These are phyloP conservation scores for Crocallis elinguaria DNA, from an alignment of 2,888 invertebrate species.

Conservation along the genomic window DNA sequence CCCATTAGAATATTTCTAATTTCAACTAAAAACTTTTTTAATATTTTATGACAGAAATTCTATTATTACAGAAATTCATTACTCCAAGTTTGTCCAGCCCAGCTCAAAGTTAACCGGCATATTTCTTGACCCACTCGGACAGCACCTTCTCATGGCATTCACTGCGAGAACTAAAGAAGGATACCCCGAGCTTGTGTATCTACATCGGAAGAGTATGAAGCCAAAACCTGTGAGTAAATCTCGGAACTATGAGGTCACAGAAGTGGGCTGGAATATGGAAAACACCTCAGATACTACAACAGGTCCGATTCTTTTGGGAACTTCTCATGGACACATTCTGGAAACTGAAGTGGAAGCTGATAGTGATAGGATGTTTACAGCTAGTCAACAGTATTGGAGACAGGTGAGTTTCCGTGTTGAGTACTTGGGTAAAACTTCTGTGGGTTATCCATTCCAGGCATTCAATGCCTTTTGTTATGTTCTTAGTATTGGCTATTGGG, in stretches of 20 bases:
- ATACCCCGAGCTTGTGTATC: constrained; percentile 91
- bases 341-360: constrained; percentile 94
- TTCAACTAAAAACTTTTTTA: no score
- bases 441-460: no score
- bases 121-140: constrained; percentile 94
- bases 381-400: constrained; percentile 91
- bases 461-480: no score
- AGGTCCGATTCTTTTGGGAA: constrained; percentile 94
- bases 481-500: no score
- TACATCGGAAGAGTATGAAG: constrained; percentile 91
- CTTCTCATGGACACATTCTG: constrained; percentile 94
- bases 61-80: constrained; percentile 89
- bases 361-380: constrained; percentile 92
- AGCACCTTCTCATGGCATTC: constrained; percentile 92
- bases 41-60: no score
- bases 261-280: constrained; percentile 94
- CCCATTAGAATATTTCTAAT: no score
- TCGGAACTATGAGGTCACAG: constrained; percentile 93
- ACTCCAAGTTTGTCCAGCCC: constrained; percentile 86
- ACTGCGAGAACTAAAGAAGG: constrained; percentile 85
- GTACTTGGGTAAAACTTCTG: constrained; percentile 19
- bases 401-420: constrained; percentile 85
- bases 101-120: constrained; percentile 87
- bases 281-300: constrained; percentile 89
- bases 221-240: constrained; percentile 87